These are phyloP conservation scores for Zosterops borbonicus DNA, from an alignment of 2,113 vertebrate genomes.

Conservation along the genomic window DNA sequence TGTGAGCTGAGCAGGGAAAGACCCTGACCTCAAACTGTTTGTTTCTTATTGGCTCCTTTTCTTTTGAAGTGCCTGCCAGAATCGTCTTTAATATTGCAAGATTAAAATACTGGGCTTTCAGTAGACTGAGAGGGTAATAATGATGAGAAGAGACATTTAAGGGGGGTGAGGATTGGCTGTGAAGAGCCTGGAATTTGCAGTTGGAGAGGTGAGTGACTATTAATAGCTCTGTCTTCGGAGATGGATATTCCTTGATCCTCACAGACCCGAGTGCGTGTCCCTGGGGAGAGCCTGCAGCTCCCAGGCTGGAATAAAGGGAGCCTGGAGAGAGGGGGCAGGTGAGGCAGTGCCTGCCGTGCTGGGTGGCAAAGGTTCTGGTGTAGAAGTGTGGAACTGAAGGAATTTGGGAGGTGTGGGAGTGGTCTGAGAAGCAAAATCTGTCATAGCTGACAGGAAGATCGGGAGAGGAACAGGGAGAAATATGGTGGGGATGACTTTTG, in stretches of 20 bases:
- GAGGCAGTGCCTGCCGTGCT: neutral
- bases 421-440: neutral
- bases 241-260: neutral
- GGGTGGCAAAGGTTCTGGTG: neutral
- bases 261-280: neutral
- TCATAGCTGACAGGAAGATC: neutral
- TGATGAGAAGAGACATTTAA: neutral
- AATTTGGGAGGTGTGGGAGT: neutral
- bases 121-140: neutral
- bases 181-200: neutral
- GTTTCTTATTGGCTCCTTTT: neutral
- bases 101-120: neutral
- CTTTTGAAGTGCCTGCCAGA: neutral
- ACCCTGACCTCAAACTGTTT: conserved; percentile 19
- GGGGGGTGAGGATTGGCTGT: neutral
- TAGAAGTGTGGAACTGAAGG: neutral
- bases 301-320: neutral
- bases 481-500: neutral
- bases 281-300: neutral
- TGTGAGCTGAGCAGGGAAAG: neutral
- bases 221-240: neutral
- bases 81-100: neutral
- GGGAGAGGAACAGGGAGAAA: neutral
- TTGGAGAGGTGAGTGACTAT: neutral
- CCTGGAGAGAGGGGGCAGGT: neutral